Conservation (phyloP, 2,888 invertebrate species). For the Acronicta psi region DNA sequence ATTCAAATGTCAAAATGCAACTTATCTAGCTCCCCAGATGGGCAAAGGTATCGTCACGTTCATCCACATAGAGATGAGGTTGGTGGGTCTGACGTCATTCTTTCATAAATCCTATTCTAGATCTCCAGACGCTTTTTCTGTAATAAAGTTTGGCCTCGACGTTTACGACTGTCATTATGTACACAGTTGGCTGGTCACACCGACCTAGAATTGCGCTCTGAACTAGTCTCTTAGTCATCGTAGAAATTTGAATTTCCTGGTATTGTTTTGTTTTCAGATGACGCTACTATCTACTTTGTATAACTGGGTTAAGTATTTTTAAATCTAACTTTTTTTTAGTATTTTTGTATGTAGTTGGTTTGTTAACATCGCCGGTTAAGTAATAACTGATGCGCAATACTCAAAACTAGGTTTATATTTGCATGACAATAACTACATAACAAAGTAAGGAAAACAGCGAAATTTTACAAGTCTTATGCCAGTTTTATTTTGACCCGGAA, state of each 20-base stretch:
- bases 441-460: too few relatives aligned
- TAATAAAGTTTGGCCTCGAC: conserved; percentile 29
- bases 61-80: too few relatives aligned
- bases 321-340: conserved; percentile 21
- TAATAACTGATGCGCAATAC: not conserved
- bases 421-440: too few relatives aligned
- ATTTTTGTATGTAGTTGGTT: conserved; percentile 13
- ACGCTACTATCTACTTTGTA: conserved; percentile 12
- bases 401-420: too few relatives aligned
- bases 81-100: too few relatives aligned
- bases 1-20: too few relatives aligned
- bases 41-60: too few relatives aligned
- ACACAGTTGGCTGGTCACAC: conserved; percentile 53
- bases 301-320: conserved; percentile 28
- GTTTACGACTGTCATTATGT: conserved; percentile 41
- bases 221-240: conserved; percentile 57
- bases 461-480: too few relatives aligned
- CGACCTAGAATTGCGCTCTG: conserved; percentile 56
- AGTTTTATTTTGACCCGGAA: too few relatives aligned
- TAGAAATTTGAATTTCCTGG: conserved; percentile 55
- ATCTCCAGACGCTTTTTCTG: conserved; percentile 11
- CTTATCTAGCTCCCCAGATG: too few relatives aligned
- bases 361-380: conserved; percentile 3
- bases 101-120: conserved; percentile 1
- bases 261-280: conserved; percentile 48